Percentiles rank a stretch among this genome's conserved stretches.
phyloP scores from a whole-genome alignment of 1,140 invertebrate species.

The Apis dorsata region DNA sequence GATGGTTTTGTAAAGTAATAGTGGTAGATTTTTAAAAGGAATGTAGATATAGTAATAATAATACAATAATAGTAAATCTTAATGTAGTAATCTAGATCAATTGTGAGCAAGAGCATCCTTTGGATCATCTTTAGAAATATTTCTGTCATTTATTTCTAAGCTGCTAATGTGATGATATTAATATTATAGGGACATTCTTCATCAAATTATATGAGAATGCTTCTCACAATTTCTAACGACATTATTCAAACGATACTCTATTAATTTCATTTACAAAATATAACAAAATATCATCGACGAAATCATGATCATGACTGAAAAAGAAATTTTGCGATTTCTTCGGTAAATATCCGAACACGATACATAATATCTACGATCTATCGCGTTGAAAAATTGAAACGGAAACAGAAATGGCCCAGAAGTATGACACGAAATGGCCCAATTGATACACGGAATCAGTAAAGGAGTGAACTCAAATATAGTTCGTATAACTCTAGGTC shows the following conservation, averaged over 20 bases:
- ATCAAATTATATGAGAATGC: conserved; percentile 53
- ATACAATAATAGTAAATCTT: conserved; percentile 72
- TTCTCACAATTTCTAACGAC: conserved; percentile 51
- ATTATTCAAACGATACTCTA: conserved; percentile 37
- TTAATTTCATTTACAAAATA: conserved; percentile 19
- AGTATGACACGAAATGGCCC: conserved; percentile 52
- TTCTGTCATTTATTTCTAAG: conserved; percentile 64
- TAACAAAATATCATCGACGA: conserved; percentile 31
- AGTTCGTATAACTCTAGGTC: conserved; percentile 60
- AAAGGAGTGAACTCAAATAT: conserved; percentile 42
- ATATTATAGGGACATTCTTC: conserved; percentile 60
- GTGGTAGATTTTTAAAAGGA: conserved; percentile 74
- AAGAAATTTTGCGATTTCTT: neutral
- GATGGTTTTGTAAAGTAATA: conserved; percentile 76
- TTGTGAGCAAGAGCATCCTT: conserved; percentile 73
- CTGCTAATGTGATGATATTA: conserved; percentile 63
- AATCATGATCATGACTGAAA: conserved; percentile 6
- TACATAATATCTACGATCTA: neutral
- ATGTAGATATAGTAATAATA: conserved; percentile 73
- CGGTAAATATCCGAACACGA: neutral
- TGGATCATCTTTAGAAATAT: conserved; percentile 68
- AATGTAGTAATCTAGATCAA: conserved; percentile 73
- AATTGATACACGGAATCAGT: conserved; percentile 38
- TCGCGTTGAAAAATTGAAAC: conserved; percentile 7
- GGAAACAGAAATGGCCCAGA: neutral